Conservation (phyloP, 2,888 invertebrate species). For the Acanthoscelides obtectus region DNA sequence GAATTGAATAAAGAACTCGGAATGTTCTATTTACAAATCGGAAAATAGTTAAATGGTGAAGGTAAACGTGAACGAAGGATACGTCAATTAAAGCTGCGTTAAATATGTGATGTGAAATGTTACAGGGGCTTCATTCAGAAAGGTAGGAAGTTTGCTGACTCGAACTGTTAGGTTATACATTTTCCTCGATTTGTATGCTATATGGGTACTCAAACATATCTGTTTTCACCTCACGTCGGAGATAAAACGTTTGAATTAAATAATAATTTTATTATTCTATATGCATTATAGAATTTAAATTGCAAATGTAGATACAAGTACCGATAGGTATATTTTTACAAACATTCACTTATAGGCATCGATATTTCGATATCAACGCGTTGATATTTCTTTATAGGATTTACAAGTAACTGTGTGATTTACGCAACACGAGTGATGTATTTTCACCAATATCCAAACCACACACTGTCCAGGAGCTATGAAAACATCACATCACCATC, state of each 20-base stretch:
- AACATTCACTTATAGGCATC: background rate
- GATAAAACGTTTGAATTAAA: conserved; percentile 17
- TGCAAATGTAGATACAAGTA: conserved; percentile 13
- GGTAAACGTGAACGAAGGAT: background rate
- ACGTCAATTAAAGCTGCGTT: background rate
- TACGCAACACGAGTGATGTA: conserved; percentile 32
- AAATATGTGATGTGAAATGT: background rate
- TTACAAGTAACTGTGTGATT: background rate
- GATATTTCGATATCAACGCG: background rate
- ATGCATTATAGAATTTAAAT: conserved; percentile 9
- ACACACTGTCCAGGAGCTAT: background rate
- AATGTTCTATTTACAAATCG: background rate
- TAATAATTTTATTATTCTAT: conserved; percentile 18
- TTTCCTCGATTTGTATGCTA: conserved; percentile 20
- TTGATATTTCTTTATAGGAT: conserved; percentile 9
- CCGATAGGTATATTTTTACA: conserved; percentile 4
- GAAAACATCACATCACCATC: background rate
- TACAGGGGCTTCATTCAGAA: background rate
- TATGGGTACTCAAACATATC: conserved; percentile 23
- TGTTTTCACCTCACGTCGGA: conserved; percentile 29
- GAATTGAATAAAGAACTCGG: background rate
- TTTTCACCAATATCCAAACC: conserved; percentile 21
- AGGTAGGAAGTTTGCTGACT: background rate
- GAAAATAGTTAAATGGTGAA: background rate
- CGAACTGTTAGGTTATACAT: conserved; percentile 15